phyloP scores from a whole-genome alignment of 1,140 invertebrate genomes.

The Drosophila jambulina region DNA sequence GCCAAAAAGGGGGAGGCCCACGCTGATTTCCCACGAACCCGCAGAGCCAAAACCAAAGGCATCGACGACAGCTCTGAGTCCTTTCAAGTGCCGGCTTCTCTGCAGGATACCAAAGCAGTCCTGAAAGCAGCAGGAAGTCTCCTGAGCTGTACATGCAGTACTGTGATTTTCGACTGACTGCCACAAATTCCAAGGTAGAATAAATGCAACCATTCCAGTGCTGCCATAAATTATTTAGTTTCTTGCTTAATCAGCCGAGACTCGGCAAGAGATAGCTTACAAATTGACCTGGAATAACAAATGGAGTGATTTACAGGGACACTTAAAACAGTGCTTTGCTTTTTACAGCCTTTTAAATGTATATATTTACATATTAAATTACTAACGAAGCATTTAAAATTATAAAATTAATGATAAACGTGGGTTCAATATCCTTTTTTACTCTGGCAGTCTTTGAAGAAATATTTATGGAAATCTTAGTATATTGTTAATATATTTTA shows the following conservation, averaged over 20 bases:
- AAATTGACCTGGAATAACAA: slow-evolving; percentile 8
- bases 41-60: slow-evolving; percentile 24
- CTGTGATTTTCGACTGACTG: slow-evolving; percentile 23
- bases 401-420: too few species aligned
- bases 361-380: neutral
- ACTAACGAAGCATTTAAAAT: too few species aligned
- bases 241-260: slow-evolving; percentile 11
- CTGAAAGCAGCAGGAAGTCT: slow-evolving; percentile 24
- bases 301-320: neutral
- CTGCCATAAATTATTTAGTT: slow-evolving; percentile 35
- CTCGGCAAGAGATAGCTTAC: neutral
- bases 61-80: slow-evolving; percentile 24
- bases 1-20: neutral
- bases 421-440: neutral
- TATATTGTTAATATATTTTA: neutral
- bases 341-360: neutral
- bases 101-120: slow-evolving; percentile 15
- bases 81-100: slow-evolving; percentile 21
- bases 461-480: too few species aligned
- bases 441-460: neutral
- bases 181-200: slow-evolving; percentile 28
- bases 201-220: slow-evolving; percentile 23
- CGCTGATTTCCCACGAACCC: slow-evolving; percentile 45
- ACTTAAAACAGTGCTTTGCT: neutral
- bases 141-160: slow-evolving; percentile 3